phyloP scores from a whole-genome alignment of 2,113 vertebrate species.

The Ptyas mucosa region DNA sequence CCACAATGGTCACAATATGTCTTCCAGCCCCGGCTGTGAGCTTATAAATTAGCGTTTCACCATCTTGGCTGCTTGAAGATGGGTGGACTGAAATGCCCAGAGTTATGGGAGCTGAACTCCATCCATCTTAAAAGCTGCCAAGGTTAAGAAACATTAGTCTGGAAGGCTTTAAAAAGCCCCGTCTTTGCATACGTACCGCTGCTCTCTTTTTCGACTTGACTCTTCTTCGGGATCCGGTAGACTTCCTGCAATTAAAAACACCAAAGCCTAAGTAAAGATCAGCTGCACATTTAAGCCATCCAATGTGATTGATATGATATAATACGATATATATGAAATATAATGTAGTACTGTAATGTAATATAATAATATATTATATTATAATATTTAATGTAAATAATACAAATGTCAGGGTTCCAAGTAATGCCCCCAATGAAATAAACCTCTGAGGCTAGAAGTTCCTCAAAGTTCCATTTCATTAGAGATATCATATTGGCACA shows the following conservation, averaged over 20 bases:
- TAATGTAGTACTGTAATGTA: no score
- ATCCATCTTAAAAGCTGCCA: not conserved
- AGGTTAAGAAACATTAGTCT: no score
- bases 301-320: not conserved
- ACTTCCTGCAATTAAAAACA: slow-evolving; percentile 80
- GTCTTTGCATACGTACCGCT: slow-evolving; percentile 68
- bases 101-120: not conserved
- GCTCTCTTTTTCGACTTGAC: slow-evolving; percentile 87
- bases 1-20: not conserved
- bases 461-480: no score
- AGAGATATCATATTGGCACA: no score
- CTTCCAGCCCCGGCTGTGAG: not conserved
- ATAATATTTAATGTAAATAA: no score
- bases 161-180: not conserved
- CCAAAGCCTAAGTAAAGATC: not conserved
- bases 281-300: no score
- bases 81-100: no score
- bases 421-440: no score
- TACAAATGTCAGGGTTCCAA: no score
- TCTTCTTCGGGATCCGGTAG: slow-evolving; percentile 98
- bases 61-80: not conserved
- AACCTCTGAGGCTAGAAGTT: no score
- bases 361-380: no score
- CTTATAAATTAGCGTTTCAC: not conserved
- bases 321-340: no score